These are phyloP conservation scores for Bothrops jararaca DNA, from an alignment of 2,113 vertebrate genomes.

Conservation along the genomic window DNA sequence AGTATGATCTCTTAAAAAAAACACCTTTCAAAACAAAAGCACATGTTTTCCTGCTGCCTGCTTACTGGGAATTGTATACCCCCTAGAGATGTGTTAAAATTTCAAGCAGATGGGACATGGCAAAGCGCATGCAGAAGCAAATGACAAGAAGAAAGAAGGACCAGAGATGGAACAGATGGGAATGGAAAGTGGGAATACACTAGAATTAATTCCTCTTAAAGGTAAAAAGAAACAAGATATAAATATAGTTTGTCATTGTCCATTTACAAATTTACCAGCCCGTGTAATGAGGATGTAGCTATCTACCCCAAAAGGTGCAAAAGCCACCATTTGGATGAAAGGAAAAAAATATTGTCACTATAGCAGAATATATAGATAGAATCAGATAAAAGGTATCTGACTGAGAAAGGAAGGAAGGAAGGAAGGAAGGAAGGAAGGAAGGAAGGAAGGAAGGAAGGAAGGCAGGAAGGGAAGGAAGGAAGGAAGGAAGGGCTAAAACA, in stretches of 20 bases:
- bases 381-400: neutral
- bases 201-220: constrained; percentile 56
- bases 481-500: neutral
- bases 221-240: constrained; percentile 50
- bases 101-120: constrained; percentile 60
- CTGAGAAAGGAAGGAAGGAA: neutral
- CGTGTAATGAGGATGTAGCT: neutral
- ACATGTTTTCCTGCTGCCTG: neutral
- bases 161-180: constrained; percentile 59
- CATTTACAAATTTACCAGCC: constrained; percentile 29
- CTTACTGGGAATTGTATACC: constrained; percentile 47
- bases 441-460: neutral
- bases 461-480: neutral
- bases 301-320: neutral
- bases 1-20: neutral
- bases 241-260: constrained; percentile 51
- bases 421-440: neutral
- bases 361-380: neutral
- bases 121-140: constrained; percentile 47
- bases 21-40: neutral
- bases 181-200: constrained; percentile 32
- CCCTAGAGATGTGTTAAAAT: constrained; percentile 54
- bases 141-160: constrained; percentile 52
- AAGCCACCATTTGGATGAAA: neutral
- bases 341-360: neutral